Base-by-base conservation (phyloP, 1,140 invertebrate genomes). In the Ceratosolen fusciceps region DNA sequence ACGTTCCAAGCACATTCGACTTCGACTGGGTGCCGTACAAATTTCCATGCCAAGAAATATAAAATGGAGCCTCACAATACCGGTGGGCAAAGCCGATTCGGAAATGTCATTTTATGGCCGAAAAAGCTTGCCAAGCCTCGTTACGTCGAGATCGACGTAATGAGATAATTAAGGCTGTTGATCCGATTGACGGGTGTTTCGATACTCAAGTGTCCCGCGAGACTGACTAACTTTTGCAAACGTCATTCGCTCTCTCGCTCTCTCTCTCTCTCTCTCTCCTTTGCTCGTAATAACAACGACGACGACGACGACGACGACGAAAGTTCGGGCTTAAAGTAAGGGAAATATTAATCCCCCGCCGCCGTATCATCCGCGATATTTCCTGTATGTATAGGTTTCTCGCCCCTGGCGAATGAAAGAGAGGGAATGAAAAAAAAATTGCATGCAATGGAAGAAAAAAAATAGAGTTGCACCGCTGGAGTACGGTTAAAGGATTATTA, bases 401-500 rank as follows among this genome's bases (percentile, higher is more conserved):
- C n/a, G n/a, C n/a, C n/a, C n/a, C n/a, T n/a, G n/a, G n/a, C n/a
- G n/a, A n/a, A n/a, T n/a, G 56, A 7, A 58, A 60, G 12, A 60
- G 31, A 7, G 16, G 26, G 31, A 60, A 58, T 29, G 31, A 60
- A 31, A 60, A 60, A 60, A 60, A 31, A 7, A 16, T 60, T 29
- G 31, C 26, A 16, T 24, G 1, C 2, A 34, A 16, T 31, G n/a
- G n/a, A 10, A 31, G 19, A 34, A 60, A 60, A 34, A 16, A 31
- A 60, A 60, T 43, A 60, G 31, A 31, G 12, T 26, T n/a, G n/a
- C n/a, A n/a, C n/a, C 10, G 29, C 29, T 60, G 31, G 31, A 31
- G 58, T 34, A 19, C 29, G 14, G 58, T 60, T n/a, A 60, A 60
- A 60, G 31, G 12, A 60, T 60, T 31, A 60, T 60, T 60, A 60